A percentile compares a stretch with the other conserved stretches of the same genome.
Evolutionary conservation across 2,797 vertebrate species (phyloP).

Genomic region (Adrianichthys oophorus): DNA sequence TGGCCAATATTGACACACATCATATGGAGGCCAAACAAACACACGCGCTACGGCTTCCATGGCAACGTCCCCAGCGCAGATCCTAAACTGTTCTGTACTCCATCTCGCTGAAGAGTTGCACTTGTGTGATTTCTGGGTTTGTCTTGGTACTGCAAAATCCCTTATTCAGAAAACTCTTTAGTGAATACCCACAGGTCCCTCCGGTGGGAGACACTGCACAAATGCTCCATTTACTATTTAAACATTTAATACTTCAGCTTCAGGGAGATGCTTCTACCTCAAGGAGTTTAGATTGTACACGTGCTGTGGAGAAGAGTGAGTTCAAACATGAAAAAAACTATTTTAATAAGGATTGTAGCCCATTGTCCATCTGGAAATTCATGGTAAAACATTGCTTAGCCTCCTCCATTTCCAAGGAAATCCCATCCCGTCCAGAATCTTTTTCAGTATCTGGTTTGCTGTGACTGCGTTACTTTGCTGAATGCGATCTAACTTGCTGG

Average conservation of each 20-base stretch:
- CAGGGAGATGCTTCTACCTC: constrained; percentile 19
- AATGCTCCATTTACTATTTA: constrained; percentile 39
- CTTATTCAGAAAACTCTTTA: constrained; percentile 13
- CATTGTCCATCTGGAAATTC: constrained; percentile 15
- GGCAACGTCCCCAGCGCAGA: constrained; percentile 7
- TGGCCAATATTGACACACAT: constrained; percentile 1
- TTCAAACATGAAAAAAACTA: no score
- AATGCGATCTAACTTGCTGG: constrained; percentile 3
- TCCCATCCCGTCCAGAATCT: constrained; percentile 3
- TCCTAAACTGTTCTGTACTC: constrained; percentile 1
- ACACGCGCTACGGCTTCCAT: background rate
- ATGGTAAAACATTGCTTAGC: constrained; percentile 8
- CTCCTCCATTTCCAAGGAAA: constrained; percentile 10
- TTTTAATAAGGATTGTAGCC: constrained; percentile 6
- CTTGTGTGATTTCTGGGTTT: constrained; percentile 37
- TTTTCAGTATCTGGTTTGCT: constrained; percentile 1
- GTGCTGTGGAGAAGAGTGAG: background rate
- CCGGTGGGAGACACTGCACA: constrained; percentile 12
- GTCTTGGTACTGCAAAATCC: constrained; percentile 37
- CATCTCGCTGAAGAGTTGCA: constrained; percentile 20
- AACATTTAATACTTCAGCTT: constrained; percentile 47
- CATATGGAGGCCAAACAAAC: background rate
- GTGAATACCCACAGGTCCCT: constrained; percentile 33
- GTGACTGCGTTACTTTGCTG: background rate
- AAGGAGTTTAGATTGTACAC: constrained; percentile 12